Percentiles rank a stretch among this genome's conserved stretches.
phyloP scores from a whole-genome alignment of 92 coral and sea anemone species.

The Zoanthus gigantus region DNA sequence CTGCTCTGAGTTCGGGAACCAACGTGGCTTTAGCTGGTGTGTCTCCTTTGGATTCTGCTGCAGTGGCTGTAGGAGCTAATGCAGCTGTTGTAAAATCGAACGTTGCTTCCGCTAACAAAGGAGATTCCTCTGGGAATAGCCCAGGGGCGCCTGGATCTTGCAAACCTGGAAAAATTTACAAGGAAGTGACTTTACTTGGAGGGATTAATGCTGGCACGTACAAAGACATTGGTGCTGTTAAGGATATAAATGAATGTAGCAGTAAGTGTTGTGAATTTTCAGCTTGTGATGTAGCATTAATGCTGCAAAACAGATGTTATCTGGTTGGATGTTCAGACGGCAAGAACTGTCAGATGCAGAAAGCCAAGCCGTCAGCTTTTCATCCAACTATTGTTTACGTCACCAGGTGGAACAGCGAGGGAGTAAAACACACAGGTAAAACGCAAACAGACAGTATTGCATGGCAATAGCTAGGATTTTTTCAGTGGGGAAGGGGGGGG shows the following conservation, averaged over 20 bases:
- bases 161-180: conserved; percentile 80
- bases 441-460: background rate
- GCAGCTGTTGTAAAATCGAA: conserved; percentile 13
- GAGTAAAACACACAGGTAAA: conserved; percentile 94
- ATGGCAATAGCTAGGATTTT: background rate
- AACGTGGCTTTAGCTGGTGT: background rate
- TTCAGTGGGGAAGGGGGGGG: too few species aligned
- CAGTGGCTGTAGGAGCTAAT: background rate
- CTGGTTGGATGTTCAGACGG: conserved; percentile 97
- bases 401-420: conserved; percentile 97
- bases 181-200: conserved; percentile 96
- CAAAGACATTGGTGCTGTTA: conserved; percentile 91
- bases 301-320: conserved; percentile 91
- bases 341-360: conserved; percentile 92
- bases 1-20: background rate
- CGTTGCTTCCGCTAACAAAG: conserved; percentile 8
- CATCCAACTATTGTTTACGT: conserved; percentile 90
- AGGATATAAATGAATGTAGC: conserved; percentile 82
- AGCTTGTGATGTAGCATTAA: conserved; percentile 93
- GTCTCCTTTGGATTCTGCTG: background rate
- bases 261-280: conserved; percentile 94
- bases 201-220: conserved; percentile 99
- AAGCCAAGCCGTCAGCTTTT: conserved; percentile 93
- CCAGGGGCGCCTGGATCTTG: conserved; percentile 96
- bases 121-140: background rate